A percentile compares a stretch with the other conserved stretches of the same genome.
phyloP scores from a whole-genome alignment of 2,113 vertebrate species.

The Coregonus clupeaformis region DNA sequence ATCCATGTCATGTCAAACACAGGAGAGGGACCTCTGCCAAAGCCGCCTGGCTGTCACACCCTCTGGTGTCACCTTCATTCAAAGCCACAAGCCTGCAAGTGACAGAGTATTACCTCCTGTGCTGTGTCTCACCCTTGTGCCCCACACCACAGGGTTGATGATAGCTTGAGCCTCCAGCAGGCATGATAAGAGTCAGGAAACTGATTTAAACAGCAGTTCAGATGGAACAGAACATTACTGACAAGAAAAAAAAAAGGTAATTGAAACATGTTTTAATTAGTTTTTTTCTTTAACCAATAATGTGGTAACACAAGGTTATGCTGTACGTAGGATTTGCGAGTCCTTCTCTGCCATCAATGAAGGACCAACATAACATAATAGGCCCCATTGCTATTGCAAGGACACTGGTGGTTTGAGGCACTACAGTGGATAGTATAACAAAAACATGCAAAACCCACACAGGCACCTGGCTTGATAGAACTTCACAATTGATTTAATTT shows the following conservation, averaged over 20 bases:
- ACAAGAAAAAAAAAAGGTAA: background rate
- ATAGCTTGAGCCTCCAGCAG: background rate
- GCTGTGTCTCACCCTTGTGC: background rate
- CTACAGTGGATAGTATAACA: background rate
- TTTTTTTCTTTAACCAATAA: background rate
- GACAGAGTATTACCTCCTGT: background rate
- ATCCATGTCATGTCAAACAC: too few relatives aligned
- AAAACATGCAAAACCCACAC: slow-evolving; percentile 21
- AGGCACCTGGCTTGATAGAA: slow-evolving; percentile 19
- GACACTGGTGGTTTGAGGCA: background rate
- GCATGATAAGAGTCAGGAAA: background rate
- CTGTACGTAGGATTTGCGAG: background rate
- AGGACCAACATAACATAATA: background rate
- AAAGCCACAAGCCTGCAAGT: background rate
- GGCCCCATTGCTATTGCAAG: background rate
- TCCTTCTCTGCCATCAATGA: background rate
- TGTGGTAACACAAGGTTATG: background rate
- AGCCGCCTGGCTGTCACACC: too few relatives aligned
- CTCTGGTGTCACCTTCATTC: too few relatives aligned
- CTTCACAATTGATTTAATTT: slow-evolving; percentile 1
- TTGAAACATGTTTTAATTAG: background rate
- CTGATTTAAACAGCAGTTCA: background rate
- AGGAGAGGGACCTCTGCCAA: too few relatives aligned
- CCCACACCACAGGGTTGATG: background rate
- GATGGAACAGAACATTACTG: background rate